phyloP scores from a whole-genome alignment of 2,888 invertebrate genomes.

The Keiferia lycopersicella region DNA sequence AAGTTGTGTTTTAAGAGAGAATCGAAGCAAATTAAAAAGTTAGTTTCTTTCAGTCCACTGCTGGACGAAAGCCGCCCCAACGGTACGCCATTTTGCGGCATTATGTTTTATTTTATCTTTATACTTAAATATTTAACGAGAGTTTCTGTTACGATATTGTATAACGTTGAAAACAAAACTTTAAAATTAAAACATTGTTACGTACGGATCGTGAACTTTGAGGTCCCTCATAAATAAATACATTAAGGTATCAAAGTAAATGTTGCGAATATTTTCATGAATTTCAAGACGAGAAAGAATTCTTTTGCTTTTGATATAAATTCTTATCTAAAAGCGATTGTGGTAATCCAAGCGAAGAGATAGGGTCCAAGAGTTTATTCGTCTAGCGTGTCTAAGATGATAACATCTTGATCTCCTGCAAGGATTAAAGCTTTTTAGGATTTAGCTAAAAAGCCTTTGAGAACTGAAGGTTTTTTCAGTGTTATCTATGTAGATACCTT shows the following conservation, averaged over 20 bases:
- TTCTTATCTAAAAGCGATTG: background rate
- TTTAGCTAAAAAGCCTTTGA: background rate
- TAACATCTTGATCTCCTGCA: background rate
- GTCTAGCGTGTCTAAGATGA: background rate
- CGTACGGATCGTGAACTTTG: constrained; percentile 5
- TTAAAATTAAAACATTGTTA: background rate
- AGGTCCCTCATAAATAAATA: background rate
- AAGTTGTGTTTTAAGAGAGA: too few relatives aligned
- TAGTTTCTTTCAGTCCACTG: too few relatives aligned
- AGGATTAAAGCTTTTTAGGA: background rate
- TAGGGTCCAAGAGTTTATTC: background rate
- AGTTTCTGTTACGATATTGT: background rate
- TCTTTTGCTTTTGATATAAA: constrained; percentile 4
- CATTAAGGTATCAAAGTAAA: background rate
- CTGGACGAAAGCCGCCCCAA: too few relatives aligned
- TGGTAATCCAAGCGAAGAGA: background rate
- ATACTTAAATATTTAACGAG: background rate
- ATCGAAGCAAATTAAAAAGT: too few relatives aligned
- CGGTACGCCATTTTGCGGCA: too few relatives aligned
- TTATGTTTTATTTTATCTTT: background rate
- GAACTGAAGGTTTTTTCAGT: background rate
- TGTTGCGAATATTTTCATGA: constrained; percentile 14
- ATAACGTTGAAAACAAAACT: background rate
- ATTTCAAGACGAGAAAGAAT: background rate
- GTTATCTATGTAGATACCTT: too few relatives aligned